Conservation (phyloP, 2,113 vertebrate species). For the Plotosus lineatus region DNA sequence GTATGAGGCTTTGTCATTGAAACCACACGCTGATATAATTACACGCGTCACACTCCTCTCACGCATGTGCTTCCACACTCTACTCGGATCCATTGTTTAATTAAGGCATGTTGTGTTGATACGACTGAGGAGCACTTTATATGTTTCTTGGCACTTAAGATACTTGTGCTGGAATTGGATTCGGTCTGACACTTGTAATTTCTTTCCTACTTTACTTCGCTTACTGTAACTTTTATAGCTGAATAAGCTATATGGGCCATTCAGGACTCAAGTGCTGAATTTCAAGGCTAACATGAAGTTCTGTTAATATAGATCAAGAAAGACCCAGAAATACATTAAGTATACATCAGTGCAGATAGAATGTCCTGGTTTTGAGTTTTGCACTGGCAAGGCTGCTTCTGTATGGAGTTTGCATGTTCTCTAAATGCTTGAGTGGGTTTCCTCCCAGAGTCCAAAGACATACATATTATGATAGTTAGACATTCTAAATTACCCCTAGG, state of each 20-base stretch:
- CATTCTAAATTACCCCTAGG: no score
- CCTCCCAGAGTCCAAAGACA: no score
- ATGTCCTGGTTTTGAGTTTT: no score
- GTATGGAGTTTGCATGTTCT: no score
- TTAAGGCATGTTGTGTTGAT: constrained; percentile 52
- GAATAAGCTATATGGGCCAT: neutral
- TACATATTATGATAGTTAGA: no score
- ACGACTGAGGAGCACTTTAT: constrained; percentile 37
- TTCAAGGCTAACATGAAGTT: neutral
- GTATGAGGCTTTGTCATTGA: constrained; percentile 35
- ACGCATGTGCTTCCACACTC: constrained; percentile 20
- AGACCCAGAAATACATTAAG: neutral
- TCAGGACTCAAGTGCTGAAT: neutral
- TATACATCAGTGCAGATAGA: no score
- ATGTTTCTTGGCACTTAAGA: constrained; percentile 36
- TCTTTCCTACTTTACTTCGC: neutral
- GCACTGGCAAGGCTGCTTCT: no score
- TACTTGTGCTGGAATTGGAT: constrained; percentile 26
- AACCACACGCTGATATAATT: constrained; percentile 57
- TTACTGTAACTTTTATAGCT: neutral
- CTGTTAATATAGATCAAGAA: neutral
- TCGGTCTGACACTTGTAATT: constrained; percentile 7
- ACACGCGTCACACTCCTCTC: constrained; percentile 47
- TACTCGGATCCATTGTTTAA: constrained; percentile 47
- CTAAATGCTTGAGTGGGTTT: no score